Evolutionary conservation across 2,797 vertebrate genomes (phyloP).

Genomic region (Phrynocephalus guinanensis): DNA sequence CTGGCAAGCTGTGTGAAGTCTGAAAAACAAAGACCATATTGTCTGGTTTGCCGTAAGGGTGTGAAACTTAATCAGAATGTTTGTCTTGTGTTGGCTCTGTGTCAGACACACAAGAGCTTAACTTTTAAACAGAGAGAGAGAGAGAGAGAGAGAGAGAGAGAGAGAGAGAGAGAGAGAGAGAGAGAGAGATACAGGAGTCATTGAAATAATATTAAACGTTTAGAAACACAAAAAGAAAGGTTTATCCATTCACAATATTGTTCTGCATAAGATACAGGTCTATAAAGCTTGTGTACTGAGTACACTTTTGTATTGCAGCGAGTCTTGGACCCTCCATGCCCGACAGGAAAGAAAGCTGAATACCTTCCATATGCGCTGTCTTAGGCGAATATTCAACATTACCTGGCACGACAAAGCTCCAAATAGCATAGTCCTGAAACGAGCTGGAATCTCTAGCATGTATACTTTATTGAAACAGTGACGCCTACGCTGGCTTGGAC

Average conservation of each 20-base stretch:
- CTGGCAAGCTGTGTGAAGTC: not conserved
- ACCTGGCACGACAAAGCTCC: too few species aligned
- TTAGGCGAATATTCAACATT: too few species aligned
- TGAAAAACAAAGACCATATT: not conserved
- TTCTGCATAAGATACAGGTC: not conserved
- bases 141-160: not conserved
- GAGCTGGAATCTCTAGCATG: too few species aligned
- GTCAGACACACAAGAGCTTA: not conserved
- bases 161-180: not conserved
- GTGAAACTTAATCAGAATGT: conserved; percentile 17
- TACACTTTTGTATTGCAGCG: too few species aligned
- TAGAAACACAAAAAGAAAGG: not conserved
- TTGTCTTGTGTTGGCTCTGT: conserved; percentile 24
- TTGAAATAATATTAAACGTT: conserved; percentile 11
- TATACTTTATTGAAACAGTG: too few species aligned
- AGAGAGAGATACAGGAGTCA: rapidly evolving
- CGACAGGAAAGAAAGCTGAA: too few species aligned
- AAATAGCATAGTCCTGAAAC: too few species aligned
- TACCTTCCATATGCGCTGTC: too few species aligned
- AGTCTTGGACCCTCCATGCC: too few species aligned
- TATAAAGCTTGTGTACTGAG: too few species aligned
- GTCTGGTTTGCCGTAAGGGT: rapidly evolving
- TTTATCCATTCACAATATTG: not conserved
- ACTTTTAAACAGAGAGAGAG: not conserved
- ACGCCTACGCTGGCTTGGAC: too few species aligned